Base-by-base conservation (phyloP, 2,797 vertebrate species). In the Melopsittacus undulatus region DNA sequence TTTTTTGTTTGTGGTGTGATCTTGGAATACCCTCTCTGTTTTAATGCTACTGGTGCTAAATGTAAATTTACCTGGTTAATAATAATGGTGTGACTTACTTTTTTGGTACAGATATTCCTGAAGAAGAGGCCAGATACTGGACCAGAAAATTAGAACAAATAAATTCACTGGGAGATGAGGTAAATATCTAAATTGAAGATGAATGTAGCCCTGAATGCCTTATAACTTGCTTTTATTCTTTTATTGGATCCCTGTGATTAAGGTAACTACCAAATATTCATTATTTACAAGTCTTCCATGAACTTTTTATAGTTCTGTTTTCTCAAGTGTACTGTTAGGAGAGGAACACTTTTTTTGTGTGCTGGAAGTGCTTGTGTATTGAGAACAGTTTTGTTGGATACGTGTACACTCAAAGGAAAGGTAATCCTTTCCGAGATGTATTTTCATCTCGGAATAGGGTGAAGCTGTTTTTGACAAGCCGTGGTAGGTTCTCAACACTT, bases 91-190 rank as follows among this genome's bases (percentile, higher is more conserved):
- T 95, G 56, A 75, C 36, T 96, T 96, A 26, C 10, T 95, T 89
- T 93, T 67, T 62, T 94, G 43, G 77, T 81, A 5, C 92, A 99
- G 99, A 99, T 97, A 99, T 99, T 90, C 99, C 99, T 76, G 99
- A 99, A 93, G 99, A 99, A 45, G 99, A 99, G 96, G 99, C 99
- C 19, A 98, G 98, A 96, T 99, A 99, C 91, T 99, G 99, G 99
- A 99, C 99, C 21, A 98, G 98, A 82, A 99, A 99, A 97, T 97
- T 99, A 91, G 99, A 99, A 68, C 98, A 98, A 95, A 98, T 99
- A 95, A 99, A 99, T 96, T 98, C 98, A 30, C 97, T 99, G 97
- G 97, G 95, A 92, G 98, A 99, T 15, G 99, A 99, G 99, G 99
- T 99, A 97, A 85, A 92, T 96, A 81, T 20, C 62, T 84, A 38